Percentiles rank a stretch among this genome's conserved stretches.
phyloP scores from a whole-genome alignment of 2,888 invertebrate species.

The Sesia apiformis region DNA sequence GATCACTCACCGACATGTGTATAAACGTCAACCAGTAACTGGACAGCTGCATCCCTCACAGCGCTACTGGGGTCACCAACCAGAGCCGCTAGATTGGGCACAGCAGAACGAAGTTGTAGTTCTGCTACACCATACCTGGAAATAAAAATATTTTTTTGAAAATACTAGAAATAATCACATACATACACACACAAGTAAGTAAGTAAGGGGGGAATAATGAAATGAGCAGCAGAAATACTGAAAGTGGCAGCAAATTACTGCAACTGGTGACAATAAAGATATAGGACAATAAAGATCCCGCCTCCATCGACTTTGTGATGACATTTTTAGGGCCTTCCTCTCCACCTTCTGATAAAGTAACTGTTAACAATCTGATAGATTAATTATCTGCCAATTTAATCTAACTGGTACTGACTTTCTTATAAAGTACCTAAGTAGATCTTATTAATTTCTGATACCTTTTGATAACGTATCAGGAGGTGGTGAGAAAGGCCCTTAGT shows the following conservation, averaged over 20 bases:
- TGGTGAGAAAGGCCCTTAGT: too few relatives aligned
- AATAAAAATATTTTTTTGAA: conserved; percentile 4
- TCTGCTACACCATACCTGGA: conserved; percentile 89
- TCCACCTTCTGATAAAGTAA: too few relatives aligned
- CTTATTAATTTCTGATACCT: too few relatives aligned
- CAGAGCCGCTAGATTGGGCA: conserved; percentile 87
- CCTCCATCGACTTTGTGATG: too few relatives aligned
- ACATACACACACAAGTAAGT: conserved; percentile 5
- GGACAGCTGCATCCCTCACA: conserved; percentile 91
- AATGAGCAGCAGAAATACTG: neutral
- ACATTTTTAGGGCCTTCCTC: too few relatives aligned
- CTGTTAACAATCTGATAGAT: too few relatives aligned
- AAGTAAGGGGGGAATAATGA: neutral
- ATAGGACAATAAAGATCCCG: too few relatives aligned
- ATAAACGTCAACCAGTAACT: conserved; percentile 91
- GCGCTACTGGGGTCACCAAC: conserved; percentile 90
- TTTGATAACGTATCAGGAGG: too few relatives aligned
- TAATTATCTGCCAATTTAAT: too few relatives aligned
- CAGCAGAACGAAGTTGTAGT: conserved; percentile 85
- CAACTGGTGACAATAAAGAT: neutral
- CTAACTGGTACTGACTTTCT: too few relatives aligned
- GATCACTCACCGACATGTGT: conserved; percentile 84
- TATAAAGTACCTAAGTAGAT: too few relatives aligned
- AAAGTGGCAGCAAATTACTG: neutral
- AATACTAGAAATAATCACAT: neutral